phyloP scores from a whole-genome alignment of 2,888 invertebrate genomes.

The Halictus ligatus region DNA sequence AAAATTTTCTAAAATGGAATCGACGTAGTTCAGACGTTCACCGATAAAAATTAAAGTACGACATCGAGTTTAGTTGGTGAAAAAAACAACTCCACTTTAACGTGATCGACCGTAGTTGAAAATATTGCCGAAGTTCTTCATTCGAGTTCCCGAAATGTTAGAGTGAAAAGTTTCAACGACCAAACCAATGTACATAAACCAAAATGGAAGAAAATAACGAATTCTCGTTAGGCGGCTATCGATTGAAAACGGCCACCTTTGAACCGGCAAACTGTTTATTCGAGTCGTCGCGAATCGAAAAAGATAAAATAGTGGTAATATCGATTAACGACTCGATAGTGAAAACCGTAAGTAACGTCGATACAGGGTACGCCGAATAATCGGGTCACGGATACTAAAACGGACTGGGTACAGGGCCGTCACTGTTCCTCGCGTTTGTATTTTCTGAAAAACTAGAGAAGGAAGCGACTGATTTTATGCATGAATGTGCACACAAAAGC shows the following conservation, averaged over 20 bases:
- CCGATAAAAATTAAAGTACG: neutral
- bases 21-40: neutral
- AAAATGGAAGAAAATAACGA: neutral
- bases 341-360: slow-evolving; percentile 26
- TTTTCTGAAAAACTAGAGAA: slow-evolving; percentile 13
- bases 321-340: slow-evolving; percentile 55
- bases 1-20: neutral
- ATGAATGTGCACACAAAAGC: neutral
- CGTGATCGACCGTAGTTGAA: neutral
- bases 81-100: neutral
- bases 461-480: slow-evolving; percentile 25
- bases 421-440: slow-evolving; percentile 28
- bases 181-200: neutral
- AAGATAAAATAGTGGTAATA: slow-evolving; percentile 53
- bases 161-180: neutral
- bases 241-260: slow-evolving; percentile 18
- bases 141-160: neutral
- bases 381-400: slow-evolving; percentile 55
- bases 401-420: slow-evolving; percentile 36
- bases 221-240: neutral
- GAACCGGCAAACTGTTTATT: slow-evolving; percentile 32
- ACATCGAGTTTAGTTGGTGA: neutral
- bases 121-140: neutral
- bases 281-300: slow-evolving; percentile 24
- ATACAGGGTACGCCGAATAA: slow-evolving; percentile 36